Percentiles rank a stretch among this genome's conserved stretches.
Evolutionary conservation across 2,797 vertebrate species (phyloP).

Genomic region (Peromyscus eremicus): DNA sequence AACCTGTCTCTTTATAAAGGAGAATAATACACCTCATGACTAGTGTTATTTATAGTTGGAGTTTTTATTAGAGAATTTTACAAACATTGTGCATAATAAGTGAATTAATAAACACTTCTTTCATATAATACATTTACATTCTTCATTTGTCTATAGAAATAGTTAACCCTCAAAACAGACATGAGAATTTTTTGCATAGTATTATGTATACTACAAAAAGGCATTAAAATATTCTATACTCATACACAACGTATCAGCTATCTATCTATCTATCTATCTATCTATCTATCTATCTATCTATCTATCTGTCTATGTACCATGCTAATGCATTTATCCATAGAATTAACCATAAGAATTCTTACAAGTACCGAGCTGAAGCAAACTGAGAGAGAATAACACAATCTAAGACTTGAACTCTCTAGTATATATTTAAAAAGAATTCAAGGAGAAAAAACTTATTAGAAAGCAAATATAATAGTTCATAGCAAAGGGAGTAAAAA

Average conservation of each 20-base stretch:
- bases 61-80: constrained; percentile 12
- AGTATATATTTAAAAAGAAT: constrained; percentile 55
- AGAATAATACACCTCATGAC: neutral
- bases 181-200: neutral
- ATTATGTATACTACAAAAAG: neutral
- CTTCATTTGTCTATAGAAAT: neutral
- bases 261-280: neutral
- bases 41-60: neutral
- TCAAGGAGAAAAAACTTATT: constrained; percentile 45
- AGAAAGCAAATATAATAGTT: constrained; percentile 68
- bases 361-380: constrained; percentile 17
- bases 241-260: neutral
- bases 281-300: neutral
- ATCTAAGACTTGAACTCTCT: constrained; percentile 47
- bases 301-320: too few species aligned
- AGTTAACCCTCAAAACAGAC: neutral
- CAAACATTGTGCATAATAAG: neutral
- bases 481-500: constrained; percentile 75
- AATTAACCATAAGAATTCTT: constrained; percentile 33
- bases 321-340: constrained; percentile 5
- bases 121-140: neutral
- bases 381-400: neutral
- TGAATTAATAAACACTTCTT: constrained; percentile 32
- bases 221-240: neutral
- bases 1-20: constrained; percentile 3